A percentile compares a stretch with the other conserved stretches of the same genome.
Evolutionary conservation across 2,888 invertebrate species (phyloP).

Genomic region (Drosophila anceps): DNA sequence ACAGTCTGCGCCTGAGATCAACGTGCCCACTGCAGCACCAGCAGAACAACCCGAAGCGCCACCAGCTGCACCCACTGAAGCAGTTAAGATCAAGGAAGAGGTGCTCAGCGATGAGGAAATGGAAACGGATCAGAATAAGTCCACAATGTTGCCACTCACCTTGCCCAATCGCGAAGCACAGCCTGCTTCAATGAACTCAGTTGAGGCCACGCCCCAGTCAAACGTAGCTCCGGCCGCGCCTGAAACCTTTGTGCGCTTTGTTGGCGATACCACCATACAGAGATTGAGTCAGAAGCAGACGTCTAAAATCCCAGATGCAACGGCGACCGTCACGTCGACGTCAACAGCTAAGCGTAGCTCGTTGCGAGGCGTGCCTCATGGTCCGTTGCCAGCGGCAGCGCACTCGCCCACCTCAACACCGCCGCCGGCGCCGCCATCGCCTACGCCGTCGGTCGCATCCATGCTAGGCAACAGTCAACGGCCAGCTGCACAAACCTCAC

Average conservation of each 20-base stretch:
- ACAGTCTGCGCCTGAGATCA: conserved; percentile 14
- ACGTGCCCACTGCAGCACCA: not conserved
- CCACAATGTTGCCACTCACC: conserved; percentile 37
- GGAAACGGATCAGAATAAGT: conserved; percentile 43
- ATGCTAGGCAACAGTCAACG: not conserved
- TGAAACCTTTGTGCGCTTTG: conserved; percentile 63
- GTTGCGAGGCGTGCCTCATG: conserved; percentile 68
- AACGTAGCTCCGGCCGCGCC: not conserved
- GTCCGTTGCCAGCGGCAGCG: conserved; percentile 69
- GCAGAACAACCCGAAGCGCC: not conserved
- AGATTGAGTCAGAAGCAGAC: conserved; percentile 64
- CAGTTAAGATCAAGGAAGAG: conserved; percentile 73
- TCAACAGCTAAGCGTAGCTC: conserved; percentile 60
- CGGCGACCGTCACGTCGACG: conserved; percentile 1
- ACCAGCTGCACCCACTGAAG: not conserved
- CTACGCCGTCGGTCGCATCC: not conserved
- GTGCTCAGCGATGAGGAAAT: conserved; percentile 80
- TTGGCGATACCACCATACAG: conserved; percentile 83
- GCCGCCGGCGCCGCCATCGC: conserved; percentile 24
- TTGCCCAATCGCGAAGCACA: conserved; percentile 17
- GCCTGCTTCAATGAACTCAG: not conserved
- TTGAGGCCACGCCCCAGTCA: not conserved
- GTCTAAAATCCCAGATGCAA: conserved; percentile 21
- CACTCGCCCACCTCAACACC: conserved; percentile 35
- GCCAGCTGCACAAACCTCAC: not conserved